Conservation (phyloP, 2,113 vertebrate species). For the Grallaria varia region DNA sequence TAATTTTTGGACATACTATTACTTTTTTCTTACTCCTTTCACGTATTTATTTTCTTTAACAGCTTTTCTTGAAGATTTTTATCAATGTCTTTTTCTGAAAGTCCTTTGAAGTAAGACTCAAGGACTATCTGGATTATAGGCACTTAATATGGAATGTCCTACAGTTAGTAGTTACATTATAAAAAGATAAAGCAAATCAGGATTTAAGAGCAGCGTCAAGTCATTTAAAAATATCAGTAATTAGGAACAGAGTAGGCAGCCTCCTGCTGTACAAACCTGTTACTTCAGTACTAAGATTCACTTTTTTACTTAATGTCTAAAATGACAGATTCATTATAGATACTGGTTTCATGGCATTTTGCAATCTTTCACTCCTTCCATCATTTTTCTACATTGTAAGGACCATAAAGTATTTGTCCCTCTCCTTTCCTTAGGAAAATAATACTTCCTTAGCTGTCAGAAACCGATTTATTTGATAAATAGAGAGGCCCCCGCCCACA, state of each 20-base stretch:
- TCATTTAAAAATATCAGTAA: not conserved
- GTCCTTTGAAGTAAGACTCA: not conserved
- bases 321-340: not conserved
- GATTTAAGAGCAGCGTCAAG: not conserved
- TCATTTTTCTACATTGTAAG: not conserved
- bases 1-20: not conserved
- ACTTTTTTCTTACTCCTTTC: not conserved
- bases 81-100: not conserved
- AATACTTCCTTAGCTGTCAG: not conserved
- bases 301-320: not conserved
- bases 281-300: not conserved
- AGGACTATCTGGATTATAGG: not conserved
- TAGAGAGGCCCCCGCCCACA: not conserved
- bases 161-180: not conserved
- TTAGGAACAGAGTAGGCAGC: not conserved
- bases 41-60: not conserved
- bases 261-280: not conserved
- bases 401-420: not conserved
- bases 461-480: not conserved
- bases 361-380: not conserved
- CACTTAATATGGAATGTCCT: not conserved
- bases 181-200: not conserved
- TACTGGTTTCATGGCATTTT: not conserved
- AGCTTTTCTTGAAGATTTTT: not conserved
- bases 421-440: not conserved